Base-by-base conservation (phyloP, 2,888 invertebrate genomes). In the Dendrolimus pini region DNA sequence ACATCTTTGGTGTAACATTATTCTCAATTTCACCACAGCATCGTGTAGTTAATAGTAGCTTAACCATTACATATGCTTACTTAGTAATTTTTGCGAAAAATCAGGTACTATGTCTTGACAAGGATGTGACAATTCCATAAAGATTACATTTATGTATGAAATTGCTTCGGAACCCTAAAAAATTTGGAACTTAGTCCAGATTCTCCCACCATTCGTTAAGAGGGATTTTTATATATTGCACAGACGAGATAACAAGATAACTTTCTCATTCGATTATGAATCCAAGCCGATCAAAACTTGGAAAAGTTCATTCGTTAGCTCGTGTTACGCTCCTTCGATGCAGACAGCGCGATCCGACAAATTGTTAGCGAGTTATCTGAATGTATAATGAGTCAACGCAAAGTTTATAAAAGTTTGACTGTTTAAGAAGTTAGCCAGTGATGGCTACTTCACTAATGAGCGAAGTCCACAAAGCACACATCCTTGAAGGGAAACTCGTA, bases 281-380 rank as follows among this genome's bases (percentile, higher is more conserved):
- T 57, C 64, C 56, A 30, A 58, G 61, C 59, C 61, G 63, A 65
- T 69, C 65, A 59, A 70, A 68, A 72, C 68, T 62, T 61, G 59
- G 71, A 79, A 30, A 30, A 83, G 72, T 84, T 82, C 67, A 74
- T 78, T 84, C 82, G 78, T 83, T 84, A 83, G 77, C 47, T 65
- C 66, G 65, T 64, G 62, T 59, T 62, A 60, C 67, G 66, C 67
- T 61, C 66, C 72, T 30, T 30, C 71, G 68, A 66, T 63, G 70
- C 67, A 62, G 53, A 62, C 56, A 63, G 63, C 58, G 61, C 60
- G 68, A 72, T 69, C 66, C 70, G 62, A 63, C 65, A 69, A 74
- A 75, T 82, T 78, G 79, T 82, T 80, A 78, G 68, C 61, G 65
- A 83, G 71, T 81, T 79, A 74, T 76, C 71, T 73, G 75, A 77